These are phyloP conservation scores for Latheticus oryzae DNA, from an alignment of 2,888 invertebrate species.

Conservation along the genomic window DNA sequence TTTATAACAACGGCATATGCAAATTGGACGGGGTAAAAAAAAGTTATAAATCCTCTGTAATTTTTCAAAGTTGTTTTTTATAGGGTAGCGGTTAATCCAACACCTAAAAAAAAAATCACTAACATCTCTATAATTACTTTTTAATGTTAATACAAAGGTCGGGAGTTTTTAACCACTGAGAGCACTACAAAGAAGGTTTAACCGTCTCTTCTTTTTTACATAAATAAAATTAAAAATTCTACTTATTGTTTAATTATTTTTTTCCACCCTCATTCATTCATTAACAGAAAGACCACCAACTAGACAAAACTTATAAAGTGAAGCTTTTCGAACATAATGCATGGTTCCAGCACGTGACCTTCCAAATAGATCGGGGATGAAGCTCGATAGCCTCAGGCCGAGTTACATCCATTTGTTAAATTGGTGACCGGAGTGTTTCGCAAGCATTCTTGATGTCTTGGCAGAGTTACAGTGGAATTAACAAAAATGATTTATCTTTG, in stretches of 20 bases:
- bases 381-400: slow-evolving; percentile 44
- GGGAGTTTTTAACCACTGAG: too few relatives aligned
- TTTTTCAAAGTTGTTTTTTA: slow-evolving; percentile 58
- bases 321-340: slow-evolving; percentile 42
- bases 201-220: too few relatives aligned
- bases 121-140: slow-evolving; percentile 57
- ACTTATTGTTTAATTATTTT: too few relatives aligned
- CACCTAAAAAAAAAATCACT: slow-evolving; percentile 48
- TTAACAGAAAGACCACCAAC: too few relatives aligned
- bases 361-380: slow-evolving; percentile 50
- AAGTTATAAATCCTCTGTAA: slow-evolving; percentile 60
- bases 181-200: too few relatives aligned
- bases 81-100: slow-evolving; percentile 41
- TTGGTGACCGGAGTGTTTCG: slow-evolving; percentile 36
- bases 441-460: slow-evolving; percentile 29
- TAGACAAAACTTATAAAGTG: too few relatives aligned
- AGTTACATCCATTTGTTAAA: slow-evolving; percentile 39
- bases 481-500: slow-evolving; percentile 29
- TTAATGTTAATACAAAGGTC: slow-evolving; percentile 44
- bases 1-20: slow-evolving; percentile 53
- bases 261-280: too few relatives aligned
- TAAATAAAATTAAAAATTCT: too few relatives aligned
- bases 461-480: slow-evolving; percentile 24
- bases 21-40: slow-evolving; percentile 51
- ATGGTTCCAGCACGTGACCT: slow-evolving; percentile 49